Base-by-base conservation (phyloP, 2,113 vertebrate species). In the Gymnocephalus cernua region DNA sequence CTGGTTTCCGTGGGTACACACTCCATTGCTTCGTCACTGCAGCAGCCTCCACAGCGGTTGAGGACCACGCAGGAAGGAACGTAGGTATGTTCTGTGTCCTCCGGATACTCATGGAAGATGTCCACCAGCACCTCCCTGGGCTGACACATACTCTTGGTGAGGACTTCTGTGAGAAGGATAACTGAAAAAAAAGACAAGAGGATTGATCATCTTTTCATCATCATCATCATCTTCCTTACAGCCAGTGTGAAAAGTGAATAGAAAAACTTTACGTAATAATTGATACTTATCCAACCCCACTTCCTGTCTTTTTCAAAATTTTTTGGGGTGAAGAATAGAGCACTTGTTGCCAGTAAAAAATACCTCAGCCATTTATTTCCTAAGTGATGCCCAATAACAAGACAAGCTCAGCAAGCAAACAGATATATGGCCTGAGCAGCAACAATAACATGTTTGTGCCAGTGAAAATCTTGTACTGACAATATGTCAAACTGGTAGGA, bases 51-150 rank as follows among this genome's bases (percentile, higher is more conserved):
- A 44, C 98, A 99, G 77, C 97, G 96, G 81, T 94, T 95, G 74
- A 99, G 93, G 69, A 96, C 96, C 65, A 99, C 97, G 5, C 97
- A 98, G 80, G 97, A 97, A 0, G 98, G 98, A 91, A 95, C 95
- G 92, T 97, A 99, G 64, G 94, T 96, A 90, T 96, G 95, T 83
- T 97, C 97, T 0, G 97, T 96, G 74, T 98, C 96, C 15, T 97
- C 97, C 0, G 97, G 96, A 75, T 99, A 97, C 89, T 99, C 97
- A 86, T 96, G 95, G 86, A 95, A 95, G 93, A 99, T 96, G 93
- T 99, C 97, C 88, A 99, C 96, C 93, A 99, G 94, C 50, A 94
- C 88, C 91, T 99, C 97, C 53, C 98, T 95, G 0, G 97, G 93
- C 78, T 94, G 95, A 93, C 98, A 99, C 84, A 90, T 84, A 84